Conservation (phyloP, 2,797 vertebrate genomes). For the Cyclopterus lumpus region DNA sequence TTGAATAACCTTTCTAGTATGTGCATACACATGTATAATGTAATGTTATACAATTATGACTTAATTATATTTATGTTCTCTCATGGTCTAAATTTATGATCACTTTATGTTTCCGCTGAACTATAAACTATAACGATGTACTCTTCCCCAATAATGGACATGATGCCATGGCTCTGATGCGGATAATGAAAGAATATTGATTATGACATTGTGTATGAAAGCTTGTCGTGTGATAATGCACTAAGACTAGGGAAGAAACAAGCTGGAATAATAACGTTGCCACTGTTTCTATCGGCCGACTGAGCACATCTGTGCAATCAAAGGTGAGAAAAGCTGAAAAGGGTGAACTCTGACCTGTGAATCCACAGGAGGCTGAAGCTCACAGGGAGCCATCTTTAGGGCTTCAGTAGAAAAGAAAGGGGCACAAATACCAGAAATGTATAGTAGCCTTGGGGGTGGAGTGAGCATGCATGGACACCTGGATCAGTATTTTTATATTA, state of each 20-base stretch:
- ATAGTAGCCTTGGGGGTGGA: not conserved
- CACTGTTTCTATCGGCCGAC: not conserved
- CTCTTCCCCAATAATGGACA: not conserved
- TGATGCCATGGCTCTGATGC: not conserved
- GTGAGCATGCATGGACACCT: no score
- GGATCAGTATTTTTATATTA: no score
- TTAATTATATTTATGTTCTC: not conserved
- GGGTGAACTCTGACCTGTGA: slow-evolving; percentile 3
- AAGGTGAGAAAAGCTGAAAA: not conserved
- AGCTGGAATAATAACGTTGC: not conserved
- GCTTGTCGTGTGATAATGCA: not conserved
- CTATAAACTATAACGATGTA: not conserved
- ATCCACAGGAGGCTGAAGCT: not conserved
- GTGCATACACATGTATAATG: not conserved
- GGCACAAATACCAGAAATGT: not conserved
- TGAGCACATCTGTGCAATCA: not conserved
- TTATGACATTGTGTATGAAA: not conserved
- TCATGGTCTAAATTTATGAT: not conserved
- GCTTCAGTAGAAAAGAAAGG: not conserved
- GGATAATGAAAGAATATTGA: not conserved
- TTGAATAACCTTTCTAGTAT: not conserved
- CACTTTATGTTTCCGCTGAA: not conserved
- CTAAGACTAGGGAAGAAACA: slow-evolving; percentile 2
- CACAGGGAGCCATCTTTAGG: not conserved
- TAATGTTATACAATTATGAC: not conserved